Conservation (phyloP, 2,888 invertebrate genomes). For the Campoplex nolae region DNA sequence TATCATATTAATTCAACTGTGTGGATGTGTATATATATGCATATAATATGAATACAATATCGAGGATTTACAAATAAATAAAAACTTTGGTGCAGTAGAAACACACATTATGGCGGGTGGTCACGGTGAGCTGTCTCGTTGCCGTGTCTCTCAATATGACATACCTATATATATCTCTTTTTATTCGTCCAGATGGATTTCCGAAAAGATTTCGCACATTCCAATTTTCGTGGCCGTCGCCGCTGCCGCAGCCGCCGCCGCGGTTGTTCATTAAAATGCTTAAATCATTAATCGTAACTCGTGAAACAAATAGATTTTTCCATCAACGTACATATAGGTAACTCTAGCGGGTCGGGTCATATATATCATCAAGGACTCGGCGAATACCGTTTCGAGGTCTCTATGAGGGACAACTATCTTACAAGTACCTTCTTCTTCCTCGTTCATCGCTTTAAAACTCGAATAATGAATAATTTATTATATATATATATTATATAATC, state of each 20-base stretch:
- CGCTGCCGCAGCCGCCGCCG: too few species aligned
- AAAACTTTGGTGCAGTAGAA: constrained; percentile 78
- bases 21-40: constrained; percentile 23
- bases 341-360: neutral
- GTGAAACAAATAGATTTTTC: neutral
- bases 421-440: constrained; percentile 16
- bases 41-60: constrained; percentile 52
- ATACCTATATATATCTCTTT: neutral
- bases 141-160: neutral
- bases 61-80: constrained; percentile 80
- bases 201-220: constrained; percentile 26
- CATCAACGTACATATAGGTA: neutral
- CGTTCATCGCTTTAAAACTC: constrained; percentile 3
- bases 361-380: neutral
- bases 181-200: constrained; percentile 30
- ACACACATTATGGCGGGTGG: constrained; percentile 70
- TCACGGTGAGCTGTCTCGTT: neutral
- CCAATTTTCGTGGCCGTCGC: constrained; percentile 2
- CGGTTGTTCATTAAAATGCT: too few species aligned
- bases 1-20: constrained; percentile 13
- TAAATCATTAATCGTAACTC: neutral
- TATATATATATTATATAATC: neutral
- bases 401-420: constrained; percentile 39
- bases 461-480: constrained; percentile 40
- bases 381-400: neutral